Base-by-base conservation (phyloP, 2,888 invertebrate genomes). In the Xestia rhomboidea region DNA sequence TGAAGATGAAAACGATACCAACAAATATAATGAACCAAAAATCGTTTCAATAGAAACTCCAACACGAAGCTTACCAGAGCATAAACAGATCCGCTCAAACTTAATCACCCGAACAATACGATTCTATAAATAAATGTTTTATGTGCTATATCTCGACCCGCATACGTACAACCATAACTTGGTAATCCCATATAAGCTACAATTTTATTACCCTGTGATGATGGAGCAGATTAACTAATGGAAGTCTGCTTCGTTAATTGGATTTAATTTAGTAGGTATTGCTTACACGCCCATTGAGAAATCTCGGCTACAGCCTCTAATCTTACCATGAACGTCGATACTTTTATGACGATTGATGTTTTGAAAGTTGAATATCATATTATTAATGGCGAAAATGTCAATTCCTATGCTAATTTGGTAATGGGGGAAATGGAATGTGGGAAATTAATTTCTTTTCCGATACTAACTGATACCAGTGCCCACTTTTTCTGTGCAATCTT, bases 171-270 rank as follows among this genome's bases (percentile, higher is more conserved):
- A 84, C 87, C 90, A 91, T 89, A 88, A 84, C 87, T 85, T 86
- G 85, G 85, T 91, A 90, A 93, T 92, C 90, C 90, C 83, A 85
- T 87, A 89, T 91, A 91, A 91, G 87, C 90, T 91, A 89, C 88
- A 87, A 83, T 93, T 94, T 95, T 94, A 95, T 93, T 90, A 91
- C 89, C 78, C 79, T 76, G 79, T 87, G 90, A 93, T 93, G 92
- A 93, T 93, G 87, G 89, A 91, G 88, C 87, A 91, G 90, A 94
- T 94, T 93, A 93, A 91, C 90, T 92, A 93, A 94, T 92, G 89
- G 91, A 82, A 87, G 88, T 90, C 87, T 86, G 89, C 77, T 88
- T 87, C 88, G 90, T 92, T 94, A 93, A 94, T 93, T 93, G 91
- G 90, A 92, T 92, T 92, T 90, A 90, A 92, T 90, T 88, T 77